These are phyloP conservation scores for Scaptomyza parva DNA, from an alignment of 2,888 invertebrate species.

Conservation along the genomic window DNA sequence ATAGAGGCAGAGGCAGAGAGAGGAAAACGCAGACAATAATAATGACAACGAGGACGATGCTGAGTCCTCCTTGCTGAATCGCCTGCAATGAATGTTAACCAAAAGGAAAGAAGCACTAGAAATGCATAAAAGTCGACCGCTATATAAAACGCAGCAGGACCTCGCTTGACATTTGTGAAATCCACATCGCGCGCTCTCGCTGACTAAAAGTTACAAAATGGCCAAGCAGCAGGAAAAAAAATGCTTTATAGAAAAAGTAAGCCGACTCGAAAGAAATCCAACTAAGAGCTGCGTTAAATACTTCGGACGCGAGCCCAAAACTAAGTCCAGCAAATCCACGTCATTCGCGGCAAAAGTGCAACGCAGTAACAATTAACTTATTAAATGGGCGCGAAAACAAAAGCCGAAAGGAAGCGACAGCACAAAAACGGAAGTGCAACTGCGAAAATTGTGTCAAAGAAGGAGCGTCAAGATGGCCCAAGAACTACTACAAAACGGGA, in stretches of 20 bases:
- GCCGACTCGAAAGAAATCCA: slow-evolving; percentile 39
- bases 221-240: slow-evolving; percentile 19
- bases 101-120: slow-evolving; percentile 71
- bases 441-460: slow-evolving; percentile 52
- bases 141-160: slow-evolving; percentile 71
- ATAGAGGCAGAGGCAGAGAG: background rate
- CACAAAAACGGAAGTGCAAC: slow-evolving; percentile 42
- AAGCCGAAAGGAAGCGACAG: slow-evolving; percentile 37
- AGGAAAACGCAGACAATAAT: slow-evolving; percentile 67
- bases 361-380: slow-evolving; percentile 81
- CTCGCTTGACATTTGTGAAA: slow-evolving; percentile 73
- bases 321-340: slow-evolving; percentile 33
- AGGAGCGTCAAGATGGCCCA: slow-evolving; percentile 43
- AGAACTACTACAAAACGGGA: slow-evolving; percentile 1
- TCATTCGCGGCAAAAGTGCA: slow-evolving; percentile 66
- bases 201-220: slow-evolving; percentile 47
- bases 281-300: slow-evolving; percentile 45
- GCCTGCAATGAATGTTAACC: slow-evolving; percentile 49
- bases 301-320: slow-evolving; percentile 29
- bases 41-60: slow-evolving; percentile 62
- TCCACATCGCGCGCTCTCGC: slow-evolving; percentile 27
- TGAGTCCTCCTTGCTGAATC: slow-evolving; percentile 39
- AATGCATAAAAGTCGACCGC: slow-evolving; percentile 77
- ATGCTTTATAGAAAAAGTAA: slow-evolving; percentile 10
- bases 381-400: slow-evolving; percentile 71